These are phyloP conservation scores for Lepisosteus oculatus DNA, from an alignment of 2,113 vertebrate genomes.

Conservation along the genomic window DNA sequence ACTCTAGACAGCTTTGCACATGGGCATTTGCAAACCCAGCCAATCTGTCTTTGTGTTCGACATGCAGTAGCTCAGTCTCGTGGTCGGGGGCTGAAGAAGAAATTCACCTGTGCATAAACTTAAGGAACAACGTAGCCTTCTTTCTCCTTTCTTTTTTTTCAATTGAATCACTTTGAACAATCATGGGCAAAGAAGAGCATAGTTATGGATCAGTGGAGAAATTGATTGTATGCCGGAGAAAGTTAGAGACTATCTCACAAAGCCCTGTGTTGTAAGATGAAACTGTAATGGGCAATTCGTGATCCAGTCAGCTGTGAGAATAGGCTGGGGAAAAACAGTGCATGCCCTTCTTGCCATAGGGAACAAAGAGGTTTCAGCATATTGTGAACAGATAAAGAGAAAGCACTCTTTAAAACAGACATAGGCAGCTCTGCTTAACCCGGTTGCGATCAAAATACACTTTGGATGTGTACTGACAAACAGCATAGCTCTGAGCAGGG, in stretches of 20 bases:
- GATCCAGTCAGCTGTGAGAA: conserved; percentile 15
- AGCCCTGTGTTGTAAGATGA: conserved; percentile 17
- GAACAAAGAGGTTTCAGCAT: background rate
- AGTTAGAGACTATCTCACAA: conserved; percentile 16
- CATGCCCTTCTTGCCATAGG: conserved; percentile 6
- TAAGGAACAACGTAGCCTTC: background rate
- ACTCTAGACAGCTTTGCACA: no score
- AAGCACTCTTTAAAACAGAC: conserved; percentile 11
- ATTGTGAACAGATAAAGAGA: conserved; percentile 2
- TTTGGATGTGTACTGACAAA: background rate
- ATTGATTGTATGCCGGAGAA: conserved; percentile 26
- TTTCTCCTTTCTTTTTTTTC: background rate
- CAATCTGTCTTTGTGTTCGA: background rate
- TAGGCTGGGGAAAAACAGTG: conserved; percentile 1
- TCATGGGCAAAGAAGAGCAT: conserved; percentile 15
- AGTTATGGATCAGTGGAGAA: conserved; percentile 25
- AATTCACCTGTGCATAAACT: background rate
- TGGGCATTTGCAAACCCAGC: no score
- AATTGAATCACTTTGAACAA: conserved; percentile 23
- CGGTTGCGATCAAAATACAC: conserved; percentile 5
- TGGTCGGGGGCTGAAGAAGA: background rate
- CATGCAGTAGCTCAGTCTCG: background rate
- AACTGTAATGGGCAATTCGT: conserved; percentile 21
- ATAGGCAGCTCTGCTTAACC: conserved; percentile 11
- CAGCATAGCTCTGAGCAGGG: background rate